These are phyloP conservation scores for Anisognathus igniventris DNA, from an alignment of 2,797 vertebrate species.

Conservation along the genomic window DNA sequence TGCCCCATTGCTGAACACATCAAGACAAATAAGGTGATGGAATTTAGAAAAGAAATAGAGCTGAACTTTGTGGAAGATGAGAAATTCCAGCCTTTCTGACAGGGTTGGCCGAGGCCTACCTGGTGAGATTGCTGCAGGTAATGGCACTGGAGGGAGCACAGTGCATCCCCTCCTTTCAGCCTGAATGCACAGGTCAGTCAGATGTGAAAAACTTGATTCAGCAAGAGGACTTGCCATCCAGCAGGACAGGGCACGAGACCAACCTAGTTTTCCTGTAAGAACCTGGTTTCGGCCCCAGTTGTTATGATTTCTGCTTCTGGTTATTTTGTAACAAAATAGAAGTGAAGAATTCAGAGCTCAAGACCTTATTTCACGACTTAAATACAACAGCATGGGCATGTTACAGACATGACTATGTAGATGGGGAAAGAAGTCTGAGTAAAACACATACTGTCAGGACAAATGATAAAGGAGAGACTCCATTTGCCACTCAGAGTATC, in stretches of 20 bases:
- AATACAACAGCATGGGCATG: neutral
- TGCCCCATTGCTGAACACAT: neutral
- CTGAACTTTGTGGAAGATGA: neutral
- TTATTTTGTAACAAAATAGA: neutral
- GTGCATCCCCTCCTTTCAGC: neutral
- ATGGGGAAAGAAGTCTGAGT: neutral
- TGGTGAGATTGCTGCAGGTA: neutral
- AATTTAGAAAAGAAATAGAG: neutral
- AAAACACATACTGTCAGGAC: neutral
- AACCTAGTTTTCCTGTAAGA: neutral
- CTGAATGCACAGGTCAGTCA: neutral
- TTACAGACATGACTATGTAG: neutral
- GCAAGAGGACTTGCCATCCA: neutral
- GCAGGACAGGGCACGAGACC: neutral
- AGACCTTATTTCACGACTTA: neutral
- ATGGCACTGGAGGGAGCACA: neutral
- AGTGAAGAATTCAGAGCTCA: neutral
- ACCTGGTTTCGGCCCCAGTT: neutral
- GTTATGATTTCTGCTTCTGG: neutral
- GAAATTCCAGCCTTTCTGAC: neutral
- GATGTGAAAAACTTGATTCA: fast-evolving
- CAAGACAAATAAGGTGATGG: neutral
- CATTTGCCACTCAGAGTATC: neutral
- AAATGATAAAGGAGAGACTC: neutral
- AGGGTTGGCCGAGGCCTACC: fast-evolving